phyloP scores from a whole-genome alignment of 2,797 vertebrate genomes.

The Malurus leucopterus region DNA sequence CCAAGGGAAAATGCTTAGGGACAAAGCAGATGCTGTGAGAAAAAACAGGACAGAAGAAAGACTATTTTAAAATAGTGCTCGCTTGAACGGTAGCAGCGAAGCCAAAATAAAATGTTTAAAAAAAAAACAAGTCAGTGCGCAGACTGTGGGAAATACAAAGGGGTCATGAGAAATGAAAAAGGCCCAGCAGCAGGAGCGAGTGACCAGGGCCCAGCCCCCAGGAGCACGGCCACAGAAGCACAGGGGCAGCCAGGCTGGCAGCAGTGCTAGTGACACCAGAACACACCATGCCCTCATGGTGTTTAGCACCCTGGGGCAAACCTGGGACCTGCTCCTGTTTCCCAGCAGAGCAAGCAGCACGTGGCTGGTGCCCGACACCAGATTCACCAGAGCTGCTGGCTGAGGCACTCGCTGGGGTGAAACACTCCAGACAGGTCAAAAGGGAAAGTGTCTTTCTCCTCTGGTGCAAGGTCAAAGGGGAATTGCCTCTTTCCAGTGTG shows the following conservation, averaged over 20 bases:
- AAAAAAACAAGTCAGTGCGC: not conserved
- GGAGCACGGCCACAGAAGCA: not conserved
- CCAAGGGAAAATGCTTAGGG: constrained; percentile 20
- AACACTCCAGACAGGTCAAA: not conserved
- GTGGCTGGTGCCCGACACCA: rapidly evolving
- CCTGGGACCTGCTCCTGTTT: not conserved
- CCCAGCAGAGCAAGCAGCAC: not conserved
- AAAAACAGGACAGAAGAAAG: constrained; percentile 3
- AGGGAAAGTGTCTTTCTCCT: not conserved
- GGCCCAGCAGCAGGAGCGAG: not conserved
- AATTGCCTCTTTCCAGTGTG: not conserved
- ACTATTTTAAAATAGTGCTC: constrained; percentile 33
- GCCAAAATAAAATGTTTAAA: constrained; percentile 44
- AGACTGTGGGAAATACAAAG: constrained; percentile 66
- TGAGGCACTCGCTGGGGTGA: not conserved
- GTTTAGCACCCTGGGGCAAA: not conserved
- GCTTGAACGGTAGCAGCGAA: constrained; percentile 33
- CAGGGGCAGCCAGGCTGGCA: not conserved
- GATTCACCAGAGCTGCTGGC: not conserved
- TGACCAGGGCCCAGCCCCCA: not conserved
- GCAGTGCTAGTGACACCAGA: not conserved
- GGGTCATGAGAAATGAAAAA: constrained; percentile 57
- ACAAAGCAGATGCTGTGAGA: constrained; percentile 54
- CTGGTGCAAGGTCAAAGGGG: not conserved
- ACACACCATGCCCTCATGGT: rapidly evolving